Conservation (phyloP, 2,888 invertebrate species). For the Smittia aterrima region DNA sequence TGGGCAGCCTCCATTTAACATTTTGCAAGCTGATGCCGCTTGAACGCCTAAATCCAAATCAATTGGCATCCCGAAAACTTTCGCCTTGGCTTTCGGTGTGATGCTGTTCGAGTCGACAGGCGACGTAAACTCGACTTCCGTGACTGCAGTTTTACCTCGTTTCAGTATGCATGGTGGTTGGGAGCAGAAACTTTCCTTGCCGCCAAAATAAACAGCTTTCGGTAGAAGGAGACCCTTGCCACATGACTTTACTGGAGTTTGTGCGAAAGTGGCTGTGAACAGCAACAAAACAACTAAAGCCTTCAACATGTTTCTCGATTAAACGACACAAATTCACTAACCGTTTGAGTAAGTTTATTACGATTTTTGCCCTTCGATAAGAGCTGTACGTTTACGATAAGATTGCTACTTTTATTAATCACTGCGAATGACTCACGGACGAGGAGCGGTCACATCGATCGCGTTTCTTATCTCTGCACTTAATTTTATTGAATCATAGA, state of each 20-base stretch:
- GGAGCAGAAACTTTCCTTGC: neutral
- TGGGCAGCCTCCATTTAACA: neutral
- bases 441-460: conserved; percentile 4
- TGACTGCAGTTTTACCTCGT: conserved; percentile 2
- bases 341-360: neutral
- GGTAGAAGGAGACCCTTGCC: neutral
- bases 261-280: neutral
- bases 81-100: neutral
- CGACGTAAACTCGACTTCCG: neutral
- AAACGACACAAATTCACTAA: neutral
- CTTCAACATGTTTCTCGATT: neutral
- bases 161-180: neutral
- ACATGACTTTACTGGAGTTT: conserved; percentile 7
- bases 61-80: neutral
- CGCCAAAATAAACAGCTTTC: conserved; percentile 11
- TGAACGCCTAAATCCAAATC: neutral
- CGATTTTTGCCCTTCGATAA: neutral
- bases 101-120: neutral
- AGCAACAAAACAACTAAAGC: neutral
- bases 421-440: neutral
- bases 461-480: neutral
- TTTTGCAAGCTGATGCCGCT: neutral
- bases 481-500: too few species aligned
- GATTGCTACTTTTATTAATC: conserved; percentile 13
- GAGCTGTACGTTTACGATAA: neutral